These are phyloP conservation scores for Apotomis turbidana DNA, from an alignment of 2,888 invertebrate genomes.

Conservation along the genomic window DNA sequence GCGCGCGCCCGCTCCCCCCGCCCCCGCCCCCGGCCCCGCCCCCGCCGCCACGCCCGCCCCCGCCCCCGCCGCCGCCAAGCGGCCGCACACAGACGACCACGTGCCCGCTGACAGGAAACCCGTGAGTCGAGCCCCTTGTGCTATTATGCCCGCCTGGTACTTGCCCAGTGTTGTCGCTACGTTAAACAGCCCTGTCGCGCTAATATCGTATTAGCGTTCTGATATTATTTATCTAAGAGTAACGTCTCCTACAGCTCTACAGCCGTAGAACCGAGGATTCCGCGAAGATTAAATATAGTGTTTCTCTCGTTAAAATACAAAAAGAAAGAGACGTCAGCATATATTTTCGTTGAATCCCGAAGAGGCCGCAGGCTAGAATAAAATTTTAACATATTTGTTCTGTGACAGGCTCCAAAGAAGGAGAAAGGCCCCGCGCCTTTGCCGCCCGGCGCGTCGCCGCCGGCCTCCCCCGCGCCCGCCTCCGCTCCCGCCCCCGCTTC, in stretches of 20 bases:
- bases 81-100: slow-evolving; percentile 74
- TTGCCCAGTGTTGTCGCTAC: neutral
- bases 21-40: slow-evolving; percentile 45
- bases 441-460: slow-evolving; percentile 77
- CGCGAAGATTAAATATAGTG: too few species aligned
- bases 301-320: too few species aligned
- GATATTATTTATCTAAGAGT: too few species aligned
- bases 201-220: too few species aligned
- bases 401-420: slow-evolving; percentile 86
- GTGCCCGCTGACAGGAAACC: slow-evolving; percentile 91
- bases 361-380: too few species aligned
- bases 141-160: neutral
- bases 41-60: slow-evolving; percentile 45
- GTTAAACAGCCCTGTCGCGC: too few species aligned
- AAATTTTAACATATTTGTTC: neutral
- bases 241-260: too few species aligned
- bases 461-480: slow-evolving; percentile 47
- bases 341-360: too few species aligned
- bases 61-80: slow-evolving; percentile 61
- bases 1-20: slow-evolving; percentile 44
- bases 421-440: slow-evolving; percentile 93
- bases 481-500: slow-evolving; percentile 43
- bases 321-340: too few species aligned
- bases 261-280: too few species aligned
- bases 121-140: slow-evolving; percentile 67